Evolutionary conservation across 2,797 vertebrate species (phyloP).

Genomic region (Peromyscus aztecus): DNA sequence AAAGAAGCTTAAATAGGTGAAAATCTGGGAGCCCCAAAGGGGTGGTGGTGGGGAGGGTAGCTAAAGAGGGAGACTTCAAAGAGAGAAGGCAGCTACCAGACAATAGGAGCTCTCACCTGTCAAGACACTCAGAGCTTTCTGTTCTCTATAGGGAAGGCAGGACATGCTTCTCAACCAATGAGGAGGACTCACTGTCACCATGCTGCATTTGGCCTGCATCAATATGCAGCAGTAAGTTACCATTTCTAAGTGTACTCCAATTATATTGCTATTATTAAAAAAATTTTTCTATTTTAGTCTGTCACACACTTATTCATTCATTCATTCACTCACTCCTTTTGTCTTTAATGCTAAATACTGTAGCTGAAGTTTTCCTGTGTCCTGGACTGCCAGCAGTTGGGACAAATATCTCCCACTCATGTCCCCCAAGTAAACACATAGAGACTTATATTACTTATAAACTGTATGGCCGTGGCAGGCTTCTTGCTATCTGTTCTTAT

Average conservation of each 20-base stretch:
- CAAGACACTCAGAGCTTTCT: slow-evolving; percentile 24
- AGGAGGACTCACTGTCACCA: not conserved
- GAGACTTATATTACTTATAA: too few species aligned
- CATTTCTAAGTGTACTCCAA: slow-evolving; percentile 13
- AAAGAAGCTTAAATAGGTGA: slow-evolving; percentile 72
- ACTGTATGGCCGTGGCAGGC: too few species aligned
- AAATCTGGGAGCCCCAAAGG: slow-evolving; percentile 54
- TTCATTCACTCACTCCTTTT: not conserved
- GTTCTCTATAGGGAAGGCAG: not conserved
- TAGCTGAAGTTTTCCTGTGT: not conserved
- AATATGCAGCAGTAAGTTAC: not conserved
- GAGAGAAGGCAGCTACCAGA: slow-evolving; percentile 53
- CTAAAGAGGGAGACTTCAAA: slow-evolving; percentile 68
- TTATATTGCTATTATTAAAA: slow-evolving; percentile 9
- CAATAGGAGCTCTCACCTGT: slow-evolving; percentile 41
- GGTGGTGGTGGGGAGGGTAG: too few species aligned
- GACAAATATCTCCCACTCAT: too few species aligned
- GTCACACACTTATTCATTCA: not conserved
- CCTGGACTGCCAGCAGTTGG: too few species aligned
- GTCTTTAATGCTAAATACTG: not conserved
- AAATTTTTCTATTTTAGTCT: not conserved
- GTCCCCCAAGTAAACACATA: too few species aligned
- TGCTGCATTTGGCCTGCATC: slow-evolving; percentile 50
- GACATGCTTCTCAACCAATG: not conserved
- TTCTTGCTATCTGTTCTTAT: too few species aligned